Evolutionary conservation across 1,140 invertebrate species (phyloP), one percentile per base, ranked within the genome.

Genomic region (Aphaenogaster floridana): DNA sequence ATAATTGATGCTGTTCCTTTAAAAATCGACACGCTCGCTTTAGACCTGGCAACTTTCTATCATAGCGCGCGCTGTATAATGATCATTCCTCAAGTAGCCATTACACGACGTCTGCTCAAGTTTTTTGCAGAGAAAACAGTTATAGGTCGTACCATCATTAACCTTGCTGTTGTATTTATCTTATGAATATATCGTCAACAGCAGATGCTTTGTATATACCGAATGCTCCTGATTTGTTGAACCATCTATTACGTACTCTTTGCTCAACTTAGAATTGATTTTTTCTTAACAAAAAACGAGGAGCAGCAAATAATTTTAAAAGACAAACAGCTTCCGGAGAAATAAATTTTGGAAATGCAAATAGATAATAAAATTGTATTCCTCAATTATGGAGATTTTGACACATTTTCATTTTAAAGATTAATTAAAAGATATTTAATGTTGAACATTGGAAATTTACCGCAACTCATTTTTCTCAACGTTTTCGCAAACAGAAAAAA

Each of bases 21-120:
- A 84, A 76, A 84, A 50, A 84, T 76, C 54, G 13, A 81, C 69
- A 63, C 54, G 57, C 80, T 83, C 66, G 36, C 39, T 74, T 61
- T 59, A 61, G 42, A 36, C 69, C 69, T 2, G 61, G 54, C 54
- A 64, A 52, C 72, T 89, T 79, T 80, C 76, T 71, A 81, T 50
- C 66, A 21, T 17, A 50, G 36, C 39, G 17, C 45, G n/a, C 42
- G 50, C n/a, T 13, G 61, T 66, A 28, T 83, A 83, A 36, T 45
- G 42, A 36, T 0, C 36, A 57, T 39, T 71, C 3, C 13, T 57
- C 36, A 15, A 76, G 72, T 45, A 39, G 6, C 61, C 21, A 59
- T 76, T 76, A 61, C 17, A 59, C 72, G 52, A 39, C 71, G 36
- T 39, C 6, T 42, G 42, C 42, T 50, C 45, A 59, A 61, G n/a